These are phyloP conservation scores for Notamacropus eugenii DNA, from an alignment of 2,797 vertebrate species.

Conservation along the genomic window DNA sequence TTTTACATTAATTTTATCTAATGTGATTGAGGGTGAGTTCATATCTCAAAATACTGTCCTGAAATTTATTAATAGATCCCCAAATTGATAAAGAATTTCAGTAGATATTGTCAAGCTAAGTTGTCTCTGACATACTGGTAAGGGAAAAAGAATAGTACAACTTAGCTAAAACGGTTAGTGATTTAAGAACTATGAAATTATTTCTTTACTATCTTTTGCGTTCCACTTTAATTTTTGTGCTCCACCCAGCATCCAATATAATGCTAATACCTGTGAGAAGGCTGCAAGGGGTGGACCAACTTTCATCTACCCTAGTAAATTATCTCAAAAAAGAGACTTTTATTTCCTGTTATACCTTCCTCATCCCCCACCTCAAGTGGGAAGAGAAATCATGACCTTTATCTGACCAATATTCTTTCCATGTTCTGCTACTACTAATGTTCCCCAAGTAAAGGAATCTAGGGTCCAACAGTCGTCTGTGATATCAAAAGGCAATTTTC, in stretches of 20 bases:
- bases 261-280: not conserved
- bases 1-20: not conserved
- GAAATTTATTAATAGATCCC: not conserved
- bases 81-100: not conserved
- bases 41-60: not conserved
- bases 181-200: conserved; percentile 1
- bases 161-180: not conserved
- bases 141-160: not conserved
- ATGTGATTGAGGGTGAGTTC: not conserved
- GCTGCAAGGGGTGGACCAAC: not conserved
- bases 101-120: conserved; percentile 18
- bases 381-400: not conserved
- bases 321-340: not conserved
- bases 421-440: not conserved
- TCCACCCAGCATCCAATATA: not conserved
- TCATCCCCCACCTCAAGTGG: not conserved
- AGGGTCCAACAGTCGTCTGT: not conserved
- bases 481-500: not conserved
- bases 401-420: not conserved
- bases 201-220: not conserved
- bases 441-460: not conserved
- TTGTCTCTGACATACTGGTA: not conserved
- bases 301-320: not conserved
- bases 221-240: not conserved
- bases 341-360: not conserved